These are phyloP conservation scores for Sebastes schlegelii DNA, from an alignment of 2,113 vertebrate genomes.

Conservation along the genomic window DNA sequence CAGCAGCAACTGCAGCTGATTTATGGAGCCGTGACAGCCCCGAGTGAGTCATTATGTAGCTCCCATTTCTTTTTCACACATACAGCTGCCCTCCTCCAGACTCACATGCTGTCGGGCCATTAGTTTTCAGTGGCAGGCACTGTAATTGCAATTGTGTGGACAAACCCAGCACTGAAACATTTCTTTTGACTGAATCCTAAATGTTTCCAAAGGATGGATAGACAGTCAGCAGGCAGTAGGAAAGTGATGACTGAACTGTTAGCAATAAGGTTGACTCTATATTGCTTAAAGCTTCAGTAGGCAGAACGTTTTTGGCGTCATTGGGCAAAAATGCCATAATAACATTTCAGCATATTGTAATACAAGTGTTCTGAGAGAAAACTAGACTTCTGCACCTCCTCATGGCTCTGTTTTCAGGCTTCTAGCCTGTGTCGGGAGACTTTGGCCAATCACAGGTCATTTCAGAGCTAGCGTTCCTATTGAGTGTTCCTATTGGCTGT, in stretches of 20 bases:
- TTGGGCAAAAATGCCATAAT: no score
- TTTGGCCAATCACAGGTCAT: no score
- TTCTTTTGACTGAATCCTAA: constrained; percentile 37
- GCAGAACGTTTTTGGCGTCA: no score
- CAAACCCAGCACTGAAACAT: constrained; percentile 5
- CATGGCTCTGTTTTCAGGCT: no score
- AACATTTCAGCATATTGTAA: no score
- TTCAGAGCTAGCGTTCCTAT: no score
- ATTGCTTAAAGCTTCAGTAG: not conserved
- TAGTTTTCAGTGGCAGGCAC: constrained; percentile 37
- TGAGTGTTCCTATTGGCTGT: no score
- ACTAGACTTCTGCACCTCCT: no score
- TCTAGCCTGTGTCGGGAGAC: no score
- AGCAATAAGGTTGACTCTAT: not conserved
- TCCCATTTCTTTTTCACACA: constrained; percentile 52
- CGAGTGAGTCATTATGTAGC: constrained; percentile 53
- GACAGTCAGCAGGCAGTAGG: not conserved
- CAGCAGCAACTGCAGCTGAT: constrained; percentile 52
- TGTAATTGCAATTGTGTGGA: constrained; percentile 35
- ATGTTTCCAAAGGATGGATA: not conserved
- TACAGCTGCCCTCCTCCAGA: constrained; percentile 22
- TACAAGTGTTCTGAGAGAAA: no score
- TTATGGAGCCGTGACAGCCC: constrained; percentile 43
- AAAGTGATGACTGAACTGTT: not conserved
- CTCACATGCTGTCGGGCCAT: constrained; percentile 23